phyloP scores from a whole-genome alignment of 35 echinoderm and acorn worm species.

The Apostichopus japonicus region DNA sequence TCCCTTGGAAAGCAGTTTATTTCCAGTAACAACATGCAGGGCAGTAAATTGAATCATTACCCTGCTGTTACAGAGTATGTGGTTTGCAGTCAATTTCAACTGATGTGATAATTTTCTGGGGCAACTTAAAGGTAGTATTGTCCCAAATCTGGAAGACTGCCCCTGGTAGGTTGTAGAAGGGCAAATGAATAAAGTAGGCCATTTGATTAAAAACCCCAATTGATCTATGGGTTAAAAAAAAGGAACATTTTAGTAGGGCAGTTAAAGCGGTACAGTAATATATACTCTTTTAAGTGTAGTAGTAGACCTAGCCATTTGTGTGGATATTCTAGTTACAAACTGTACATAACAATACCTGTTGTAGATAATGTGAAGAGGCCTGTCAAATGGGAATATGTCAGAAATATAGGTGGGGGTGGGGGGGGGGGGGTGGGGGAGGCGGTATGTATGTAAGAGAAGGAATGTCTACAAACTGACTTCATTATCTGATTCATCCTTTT shows the following conservation, averaged over 20 bases:
- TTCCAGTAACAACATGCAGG: conserved; percentile 3
- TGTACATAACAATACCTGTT: no score
- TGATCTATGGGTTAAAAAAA: not conserved
- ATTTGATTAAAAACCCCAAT: not conserved
- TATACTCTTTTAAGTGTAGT: not conserved
- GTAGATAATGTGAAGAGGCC: no score
- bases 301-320: no score
- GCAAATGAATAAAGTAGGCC: not conserved
- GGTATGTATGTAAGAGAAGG: no score
- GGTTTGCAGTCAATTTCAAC: not conserved
- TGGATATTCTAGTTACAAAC: no score
- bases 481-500: no score
- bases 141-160: no score
- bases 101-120: not conserved
- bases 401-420: no score
- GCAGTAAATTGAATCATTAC: conserved; percentile 4
- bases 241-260: not conserved
- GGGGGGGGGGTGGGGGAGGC: no score
- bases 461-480: no score
- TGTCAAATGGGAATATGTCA: no score
- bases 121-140: not conserved
- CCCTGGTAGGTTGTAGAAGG: no score
- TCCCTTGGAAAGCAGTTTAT: not conserved
- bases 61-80: not conserved
- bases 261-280: not conserved